phyloP scores from a whole-genome alignment of 1,140 invertebrate species.

The Stegodyphus dumicola region DNA sequence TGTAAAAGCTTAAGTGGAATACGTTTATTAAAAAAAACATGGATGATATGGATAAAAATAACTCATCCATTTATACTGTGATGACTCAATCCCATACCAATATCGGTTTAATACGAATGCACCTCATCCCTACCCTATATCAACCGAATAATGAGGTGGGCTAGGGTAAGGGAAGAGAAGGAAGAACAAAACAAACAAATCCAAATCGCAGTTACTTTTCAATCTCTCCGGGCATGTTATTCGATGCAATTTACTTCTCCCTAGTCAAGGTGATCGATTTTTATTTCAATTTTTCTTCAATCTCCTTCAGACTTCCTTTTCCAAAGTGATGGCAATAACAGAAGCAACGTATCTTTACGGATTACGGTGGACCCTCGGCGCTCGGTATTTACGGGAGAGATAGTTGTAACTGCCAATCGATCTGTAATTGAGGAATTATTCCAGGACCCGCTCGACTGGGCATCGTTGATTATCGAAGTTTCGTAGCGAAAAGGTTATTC shows the following conservation, averaged over 20 bases:
- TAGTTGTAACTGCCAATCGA: constrained; percentile 29
- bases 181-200: constrained; percentile 46
- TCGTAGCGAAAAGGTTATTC: background rate
- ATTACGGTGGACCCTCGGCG: constrained; percentile 5
- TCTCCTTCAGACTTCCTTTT: constrained; percentile 6
- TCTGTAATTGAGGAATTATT: constrained; percentile 58
- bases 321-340: constrained; percentile 40
- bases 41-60: too few species aligned
- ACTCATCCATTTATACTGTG: too few species aligned
- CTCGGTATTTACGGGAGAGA: background rate
- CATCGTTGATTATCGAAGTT: constrained; percentile 42
- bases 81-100: background rate
- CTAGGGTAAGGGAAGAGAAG: background rate
- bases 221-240: constrained; percentile 55
- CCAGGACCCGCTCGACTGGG: constrained; percentile 26
- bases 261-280: constrained; percentile 28
- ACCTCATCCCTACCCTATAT: too few species aligned
- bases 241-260: constrained; percentile 55
- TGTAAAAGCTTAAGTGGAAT: too few species aligned
- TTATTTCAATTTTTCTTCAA: constrained; percentile 56
- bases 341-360: constrained; percentile 53
- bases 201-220: constrained; percentile 59
- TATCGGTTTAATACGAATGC: constrained; percentile 41
- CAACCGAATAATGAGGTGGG: too few species aligned
- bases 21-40: too few species aligned